A percentile compares a stretch with the other conserved stretches of the same genome.
Conservation (phyloP, 64 coral and sea anemone species). For the Dendronephthya gigantea region DNA sequence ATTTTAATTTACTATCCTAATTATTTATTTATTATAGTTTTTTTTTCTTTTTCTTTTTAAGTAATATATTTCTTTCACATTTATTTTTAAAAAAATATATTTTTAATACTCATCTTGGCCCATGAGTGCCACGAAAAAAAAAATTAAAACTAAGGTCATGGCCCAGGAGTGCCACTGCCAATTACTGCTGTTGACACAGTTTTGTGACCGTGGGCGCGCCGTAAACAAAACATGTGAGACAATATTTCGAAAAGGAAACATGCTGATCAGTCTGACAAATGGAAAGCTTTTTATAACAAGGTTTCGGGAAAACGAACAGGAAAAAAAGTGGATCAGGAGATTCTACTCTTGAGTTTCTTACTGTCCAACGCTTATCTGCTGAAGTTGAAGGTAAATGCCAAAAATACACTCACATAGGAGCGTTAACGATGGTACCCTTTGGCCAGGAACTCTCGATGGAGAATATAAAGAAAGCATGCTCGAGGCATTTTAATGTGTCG, state of each 20-base stretch:
- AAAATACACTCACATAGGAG: slow-evolving; percentile 43
- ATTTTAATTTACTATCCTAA: too few species aligned
- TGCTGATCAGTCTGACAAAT: neutral
- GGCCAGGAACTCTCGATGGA: slow-evolving; percentile 27
- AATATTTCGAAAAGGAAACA: slow-evolving; percentile 21
- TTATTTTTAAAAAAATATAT: neutral
- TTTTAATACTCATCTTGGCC: neutral
- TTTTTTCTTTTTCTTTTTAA: neutral
- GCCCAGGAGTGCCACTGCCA: slow-evolving; percentile 23
- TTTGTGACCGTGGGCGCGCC: neutral
- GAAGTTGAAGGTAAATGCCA: slow-evolving; percentile 43
- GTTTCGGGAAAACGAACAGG: slow-evolving; percentile 9
- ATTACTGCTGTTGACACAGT: neutral
- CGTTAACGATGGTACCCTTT: slow-evolving; percentile 38
- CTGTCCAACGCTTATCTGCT: slow-evolving; percentile 35
- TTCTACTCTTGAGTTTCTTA: slow-evolving; percentile 14
- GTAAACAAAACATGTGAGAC: neutral
- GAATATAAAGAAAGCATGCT: slow-evolving; percentile 45
- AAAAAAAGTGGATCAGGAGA: neutral
- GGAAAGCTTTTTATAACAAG: neutral
- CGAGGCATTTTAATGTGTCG: slow-evolving; percentile 22
- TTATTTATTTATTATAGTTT: too few species aligned
- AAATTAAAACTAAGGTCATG: neutral
- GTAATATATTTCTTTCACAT: neutral
- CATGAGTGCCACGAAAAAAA: slow-evolving; percentile 4